These are phyloP conservation scores for Oscheius sp. DNA, from an alignment of 1,140 invertebrate genomes.

Conservation along the genomic window DNA sequence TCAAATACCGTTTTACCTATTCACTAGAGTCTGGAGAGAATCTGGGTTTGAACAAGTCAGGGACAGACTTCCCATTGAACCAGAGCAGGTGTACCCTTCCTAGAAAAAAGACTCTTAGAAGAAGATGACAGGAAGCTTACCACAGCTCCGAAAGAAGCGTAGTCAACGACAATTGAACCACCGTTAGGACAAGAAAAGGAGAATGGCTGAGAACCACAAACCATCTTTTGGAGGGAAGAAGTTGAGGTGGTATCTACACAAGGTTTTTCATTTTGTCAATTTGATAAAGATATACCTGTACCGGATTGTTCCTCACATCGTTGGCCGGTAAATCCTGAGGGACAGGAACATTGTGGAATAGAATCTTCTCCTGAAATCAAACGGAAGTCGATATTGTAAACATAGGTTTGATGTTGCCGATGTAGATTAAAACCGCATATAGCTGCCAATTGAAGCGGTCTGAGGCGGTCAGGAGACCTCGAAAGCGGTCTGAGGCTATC, in stretches of 20 bases:
- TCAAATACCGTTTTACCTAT: neutral
- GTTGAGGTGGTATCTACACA: neutral
- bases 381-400: neutral
- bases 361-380: conserved; percentile 3
- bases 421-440: too few relatives aligned
- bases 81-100: neutral
- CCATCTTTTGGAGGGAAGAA: neutral
- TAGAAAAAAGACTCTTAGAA: neutral
- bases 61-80: neutral
- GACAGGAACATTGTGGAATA: conserved; percentile 27
- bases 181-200: conserved; percentile 20
- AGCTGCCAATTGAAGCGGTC: too few relatives aligned
- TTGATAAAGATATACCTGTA: neutral
- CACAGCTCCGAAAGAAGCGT: conserved; percentile 28
- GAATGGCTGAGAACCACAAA: conserved; percentile 3
- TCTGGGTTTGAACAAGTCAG: conserved; percentile 2
- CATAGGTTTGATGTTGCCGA: too few relatives aligned
- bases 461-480: too few relatives aligned
- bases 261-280: conserved; percentile 8
- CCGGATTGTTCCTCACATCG: conserved; percentile 9
- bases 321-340: neutral
- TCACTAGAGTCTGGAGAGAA: conserved; percentile 9
- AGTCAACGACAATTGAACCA: conserved; percentile 21
- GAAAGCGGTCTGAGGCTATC: too few relatives aligned
- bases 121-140: neutral